Evolutionary conservation across 1,140 invertebrate species (phyloP).

Genomic region (Drosophila chauvacae): DNA sequence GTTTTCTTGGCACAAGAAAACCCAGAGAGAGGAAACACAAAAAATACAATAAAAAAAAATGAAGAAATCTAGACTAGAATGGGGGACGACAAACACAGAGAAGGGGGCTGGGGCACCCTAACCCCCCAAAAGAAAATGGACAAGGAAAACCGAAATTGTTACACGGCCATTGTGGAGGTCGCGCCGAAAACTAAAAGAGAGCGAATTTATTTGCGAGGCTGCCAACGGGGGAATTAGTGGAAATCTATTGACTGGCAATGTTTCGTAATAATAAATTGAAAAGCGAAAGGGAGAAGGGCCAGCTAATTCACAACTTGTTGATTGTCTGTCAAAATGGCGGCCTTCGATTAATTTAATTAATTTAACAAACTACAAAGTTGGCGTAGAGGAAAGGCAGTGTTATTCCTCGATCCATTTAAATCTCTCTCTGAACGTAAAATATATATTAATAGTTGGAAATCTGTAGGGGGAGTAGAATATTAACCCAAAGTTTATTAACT

Average conservation of each 20-base stretch:
- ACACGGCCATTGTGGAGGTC: conserved; percentile 80
- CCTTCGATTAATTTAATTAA: neutral
- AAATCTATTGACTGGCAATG: conserved; percentile 25
- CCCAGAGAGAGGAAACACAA: neutral
- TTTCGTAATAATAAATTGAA: conserved; percentile 46
- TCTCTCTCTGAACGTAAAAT: neutral
- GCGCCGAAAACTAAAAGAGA: conserved; percentile 48
- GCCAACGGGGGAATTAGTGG: conserved; percentile 40
- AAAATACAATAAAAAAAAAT: neutral
- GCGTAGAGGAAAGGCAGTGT: neutral
- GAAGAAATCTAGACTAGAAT: conserved; percentile 11
- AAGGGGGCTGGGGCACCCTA: neutral
- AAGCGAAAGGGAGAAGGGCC: conserved; percentile 1
- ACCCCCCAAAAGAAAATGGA: neutral
- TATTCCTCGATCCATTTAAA: neutral
- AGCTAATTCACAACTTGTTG: conserved; percentile 42
- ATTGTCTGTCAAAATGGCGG: neutral
- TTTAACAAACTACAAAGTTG: neutral
- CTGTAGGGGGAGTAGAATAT: neutral
- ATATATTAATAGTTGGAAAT: neutral
- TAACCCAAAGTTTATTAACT: neutral
- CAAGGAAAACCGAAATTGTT: conserved; percentile 68
- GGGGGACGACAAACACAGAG: neutral
- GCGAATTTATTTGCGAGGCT: conserved; percentile 34
- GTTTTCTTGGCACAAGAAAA: conserved; percentile 50